Percentiles rank a stretch among this genome's conserved stretches.
phyloP scores from a whole-genome alignment of 2,113 vertebrate species.

The Myiopsitta monachus region DNA sequence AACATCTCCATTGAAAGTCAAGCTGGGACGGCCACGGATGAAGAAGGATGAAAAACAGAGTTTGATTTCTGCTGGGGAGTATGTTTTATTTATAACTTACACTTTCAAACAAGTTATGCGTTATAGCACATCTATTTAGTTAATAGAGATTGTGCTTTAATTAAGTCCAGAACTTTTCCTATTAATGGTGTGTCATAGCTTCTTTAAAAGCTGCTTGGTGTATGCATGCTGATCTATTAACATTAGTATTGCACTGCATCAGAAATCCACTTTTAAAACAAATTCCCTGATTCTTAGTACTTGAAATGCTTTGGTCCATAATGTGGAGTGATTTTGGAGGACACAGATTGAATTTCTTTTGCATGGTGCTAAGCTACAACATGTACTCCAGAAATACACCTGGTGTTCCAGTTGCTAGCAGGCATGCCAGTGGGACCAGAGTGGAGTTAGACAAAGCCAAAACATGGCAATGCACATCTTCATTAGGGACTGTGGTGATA shows the following conservation, averaged over 20 bases:
- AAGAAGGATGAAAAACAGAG: conserved; percentile 88
- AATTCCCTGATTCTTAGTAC: background rate
- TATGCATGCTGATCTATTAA: background rate
- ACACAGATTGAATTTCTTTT: background rate
- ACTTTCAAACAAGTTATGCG: background rate
- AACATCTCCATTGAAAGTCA: conserved; percentile 85
- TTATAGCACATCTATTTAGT: background rate
- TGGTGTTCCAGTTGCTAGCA: background rate
- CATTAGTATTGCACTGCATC: fast-evolving
- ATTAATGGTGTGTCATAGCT: background rate
- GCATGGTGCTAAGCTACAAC: background rate
- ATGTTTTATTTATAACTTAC: conserved; percentile 46
- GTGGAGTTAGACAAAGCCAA: background rate
- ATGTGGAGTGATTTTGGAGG: background rate
- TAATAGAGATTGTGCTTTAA: background rate
- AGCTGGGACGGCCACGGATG: conserved; percentile 79
- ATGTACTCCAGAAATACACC: background rate
- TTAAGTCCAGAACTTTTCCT: background rate
- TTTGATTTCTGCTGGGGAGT: conserved; percentile 87
- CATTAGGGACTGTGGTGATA: no score
- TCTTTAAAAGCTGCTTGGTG: background rate
- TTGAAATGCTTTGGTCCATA: background rate
- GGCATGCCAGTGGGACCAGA: background rate
- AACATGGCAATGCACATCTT: background rate
- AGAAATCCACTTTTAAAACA: background rate